phyloP scores from a whole-genome alignment of 92 coral and sea anemone species.

The Zoanthus sociatus region DNA sequence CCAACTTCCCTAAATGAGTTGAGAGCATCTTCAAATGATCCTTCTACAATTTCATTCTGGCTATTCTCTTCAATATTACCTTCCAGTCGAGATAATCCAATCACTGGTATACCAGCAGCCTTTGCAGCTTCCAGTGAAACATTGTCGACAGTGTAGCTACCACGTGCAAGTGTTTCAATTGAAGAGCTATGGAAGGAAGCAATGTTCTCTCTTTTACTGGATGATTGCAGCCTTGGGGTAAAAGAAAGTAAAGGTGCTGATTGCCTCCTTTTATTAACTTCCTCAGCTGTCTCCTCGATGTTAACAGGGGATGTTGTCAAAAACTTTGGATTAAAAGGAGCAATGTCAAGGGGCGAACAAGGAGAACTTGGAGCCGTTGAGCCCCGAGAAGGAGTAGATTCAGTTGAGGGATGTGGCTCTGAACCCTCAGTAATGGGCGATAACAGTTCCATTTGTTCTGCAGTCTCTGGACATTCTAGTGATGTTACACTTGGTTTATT shows the following conservation, averaged over 20 bases:
- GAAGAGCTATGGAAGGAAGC: conserved; percentile 63
- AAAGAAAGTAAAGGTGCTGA: conserved; percentile 41
- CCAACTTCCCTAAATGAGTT: conserved; percentile 15
- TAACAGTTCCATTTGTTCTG: conserved; percentile 64
- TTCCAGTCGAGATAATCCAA: conserved; percentile 44
- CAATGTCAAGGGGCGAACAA: conserved; percentile 83
- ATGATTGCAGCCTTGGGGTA: conserved; percentile 27
- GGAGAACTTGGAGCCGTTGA: conserved; percentile 93
- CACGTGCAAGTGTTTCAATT: conserved; percentile 72
- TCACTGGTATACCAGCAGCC: conserved; percentile 98
- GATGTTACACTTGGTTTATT: conserved; percentile 30
- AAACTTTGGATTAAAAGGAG: conserved; percentile 84
- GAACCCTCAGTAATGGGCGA: conserved; percentile 84
- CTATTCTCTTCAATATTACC: not conserved
- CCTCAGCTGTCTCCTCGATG: conserved; percentile 34
- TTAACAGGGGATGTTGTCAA: conserved; percentile 89
- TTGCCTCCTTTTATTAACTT: conserved; percentile 20
- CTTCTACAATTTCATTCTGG: conserved; percentile 11
- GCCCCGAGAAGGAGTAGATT: conserved; percentile 70
- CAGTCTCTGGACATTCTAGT: conserved; percentile 29
- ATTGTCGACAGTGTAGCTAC: conserved; percentile 89
- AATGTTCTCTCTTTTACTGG: conserved; percentile 37
- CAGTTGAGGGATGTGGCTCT: conserved; percentile 67
- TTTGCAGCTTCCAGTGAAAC: conserved; percentile 89
- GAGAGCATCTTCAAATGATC: conserved; percentile 20